phyloP scores from a whole-genome alignment of 2,888 invertebrate species.

The Lepidonotus clava region DNA sequence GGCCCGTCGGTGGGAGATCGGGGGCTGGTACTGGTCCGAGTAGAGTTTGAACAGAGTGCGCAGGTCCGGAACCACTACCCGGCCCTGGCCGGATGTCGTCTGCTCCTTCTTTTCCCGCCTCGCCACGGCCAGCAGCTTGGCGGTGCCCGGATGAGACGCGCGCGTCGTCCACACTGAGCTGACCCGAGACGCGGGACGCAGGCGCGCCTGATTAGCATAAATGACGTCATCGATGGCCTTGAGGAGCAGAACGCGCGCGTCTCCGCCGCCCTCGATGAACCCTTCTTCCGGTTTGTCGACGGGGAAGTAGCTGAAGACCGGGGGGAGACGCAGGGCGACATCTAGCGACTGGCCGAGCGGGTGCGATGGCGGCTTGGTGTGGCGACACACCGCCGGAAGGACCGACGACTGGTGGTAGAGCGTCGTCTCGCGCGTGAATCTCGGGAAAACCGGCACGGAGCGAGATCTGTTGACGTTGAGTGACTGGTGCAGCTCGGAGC shows the following conservation, averaged over 20 bases:
- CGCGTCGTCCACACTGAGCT: constrained; percentile 64
- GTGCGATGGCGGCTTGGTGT: constrained; percentile 65
- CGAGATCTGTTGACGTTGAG: constrained; percentile 9
- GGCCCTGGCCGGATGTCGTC: not conserved
- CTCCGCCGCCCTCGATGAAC: constrained; percentile 52
- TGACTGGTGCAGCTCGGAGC: constrained; percentile 47
- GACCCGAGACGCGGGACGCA: constrained; percentile 32
- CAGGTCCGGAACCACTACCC: constrained; percentile 66
- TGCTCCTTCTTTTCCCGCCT: constrained; percentile 13
- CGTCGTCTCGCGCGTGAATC: constrained; percentile 71
- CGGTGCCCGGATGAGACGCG: constrained; percentile 69
- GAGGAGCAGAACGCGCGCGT: constrained; percentile 56
- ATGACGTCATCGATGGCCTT: constrained; percentile 53
- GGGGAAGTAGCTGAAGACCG: constrained; percentile 59
- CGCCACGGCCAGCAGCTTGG: constrained; percentile 70
- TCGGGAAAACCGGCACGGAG: constrained; percentile 47
- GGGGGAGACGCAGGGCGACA: constrained; percentile 65
- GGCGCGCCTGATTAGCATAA: not conserved
- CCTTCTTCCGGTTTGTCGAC: constrained; percentile 56
- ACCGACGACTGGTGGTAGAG: constrained; percentile 69
- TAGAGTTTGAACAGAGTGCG: constrained; percentile 73
- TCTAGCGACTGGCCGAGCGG: constrained; percentile 66
- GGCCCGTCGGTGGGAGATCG: not conserved
- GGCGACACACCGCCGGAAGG: constrained; percentile 66
- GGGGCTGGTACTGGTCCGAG: constrained; percentile 70